Evolutionary conservation across 1,140 invertebrate genomes (phyloP).

Genomic region (Brachionus calyciflorus): DNA sequence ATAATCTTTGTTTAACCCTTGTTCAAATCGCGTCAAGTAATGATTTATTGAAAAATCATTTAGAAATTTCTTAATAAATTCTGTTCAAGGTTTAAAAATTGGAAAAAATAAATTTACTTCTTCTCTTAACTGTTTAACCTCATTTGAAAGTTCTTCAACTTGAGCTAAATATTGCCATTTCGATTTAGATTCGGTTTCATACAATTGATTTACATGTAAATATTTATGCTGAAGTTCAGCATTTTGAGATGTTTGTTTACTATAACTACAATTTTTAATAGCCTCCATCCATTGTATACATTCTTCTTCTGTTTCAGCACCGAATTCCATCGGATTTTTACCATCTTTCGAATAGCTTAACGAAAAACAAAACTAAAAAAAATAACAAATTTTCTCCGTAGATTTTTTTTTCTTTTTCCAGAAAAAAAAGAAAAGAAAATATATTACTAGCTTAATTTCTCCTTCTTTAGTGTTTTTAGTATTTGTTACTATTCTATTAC

Average conservation of each 20-base stretch:
- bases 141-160: conserved; percentile 79
- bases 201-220: conserved; percentile 82
- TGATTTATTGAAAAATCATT: no score
- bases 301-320: conserved; percentile 76
- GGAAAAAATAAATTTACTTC: conserved; percentile 67
- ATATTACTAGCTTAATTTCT: conserved; percentile 15
- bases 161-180: conserved; percentile 90
- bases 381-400: conserved; percentile 49
- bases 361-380: conserved; percentile 78
- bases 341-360: conserved; percentile 82
- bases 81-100: no score
- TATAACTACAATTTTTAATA: conserved; percentile 83
- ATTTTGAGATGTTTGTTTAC: conserved; percentile 82
- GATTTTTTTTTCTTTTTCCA: no score
- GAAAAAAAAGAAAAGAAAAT: background rate
- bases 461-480: conserved; percentile 25
- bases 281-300: conserved; percentile 86
- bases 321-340: conserved; percentile 80
- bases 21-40: no score
- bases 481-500: conserved; percentile 53
- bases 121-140: conserved; percentile 81
- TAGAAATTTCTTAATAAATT: no score
- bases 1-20: no score
- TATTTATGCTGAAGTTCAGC: conserved; percentile 90
- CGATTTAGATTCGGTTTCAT: conserved; percentile 85